phyloP scores from a whole-genome alignment of 2,113 vertebrate species.

The Lipophrys pholis region DNA sequence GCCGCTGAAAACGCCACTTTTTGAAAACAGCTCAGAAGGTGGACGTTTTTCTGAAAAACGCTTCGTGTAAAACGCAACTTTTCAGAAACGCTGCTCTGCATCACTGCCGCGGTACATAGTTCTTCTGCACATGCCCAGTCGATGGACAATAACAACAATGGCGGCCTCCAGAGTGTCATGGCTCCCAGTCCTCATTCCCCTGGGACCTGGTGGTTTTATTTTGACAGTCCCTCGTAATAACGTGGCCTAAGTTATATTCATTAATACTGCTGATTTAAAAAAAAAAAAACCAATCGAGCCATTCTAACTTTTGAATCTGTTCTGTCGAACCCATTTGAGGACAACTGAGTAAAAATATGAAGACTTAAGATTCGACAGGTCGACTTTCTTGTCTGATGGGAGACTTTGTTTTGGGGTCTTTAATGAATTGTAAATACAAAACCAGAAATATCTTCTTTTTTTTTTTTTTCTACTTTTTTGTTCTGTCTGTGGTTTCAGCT shows the following conservation, averaged over 20 bases:
- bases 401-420: slow-evolving; percentile 42
- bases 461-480: slow-evolving; percentile 53
- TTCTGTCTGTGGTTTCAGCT: slow-evolving; percentile 75
- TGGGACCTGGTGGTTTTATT: no score
- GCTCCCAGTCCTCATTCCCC: no score
- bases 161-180: no score
- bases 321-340: slow-evolving; percentile 39
- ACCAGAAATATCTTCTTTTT: slow-evolving; percentile 38
- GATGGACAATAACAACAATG: no score
- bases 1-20: no score
- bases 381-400: slow-evolving; percentile 45
- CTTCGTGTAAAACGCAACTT: no score
- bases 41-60: no score
- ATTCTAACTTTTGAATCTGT: slow-evolving; percentile 36
- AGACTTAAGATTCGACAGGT: slow-evolving; percentile 46
- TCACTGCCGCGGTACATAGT: no score
- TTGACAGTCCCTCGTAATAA: no score
- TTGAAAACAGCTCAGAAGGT: no score
- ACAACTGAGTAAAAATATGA: slow-evolving; percentile 46
- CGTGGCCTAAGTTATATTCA: slow-evolving; percentile 68
- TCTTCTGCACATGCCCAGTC: no score
- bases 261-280: slow-evolving; percentile 71
- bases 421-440: slow-evolving; percentile 71
- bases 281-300: slow-evolving; percentile 61
- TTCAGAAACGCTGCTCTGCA: no score